Percentiles rank a stretch among this genome's conserved stretches.
Conservation (phyloP, 2,113 vertebrate species). For the Quiscalus mexicanus region DNA sequence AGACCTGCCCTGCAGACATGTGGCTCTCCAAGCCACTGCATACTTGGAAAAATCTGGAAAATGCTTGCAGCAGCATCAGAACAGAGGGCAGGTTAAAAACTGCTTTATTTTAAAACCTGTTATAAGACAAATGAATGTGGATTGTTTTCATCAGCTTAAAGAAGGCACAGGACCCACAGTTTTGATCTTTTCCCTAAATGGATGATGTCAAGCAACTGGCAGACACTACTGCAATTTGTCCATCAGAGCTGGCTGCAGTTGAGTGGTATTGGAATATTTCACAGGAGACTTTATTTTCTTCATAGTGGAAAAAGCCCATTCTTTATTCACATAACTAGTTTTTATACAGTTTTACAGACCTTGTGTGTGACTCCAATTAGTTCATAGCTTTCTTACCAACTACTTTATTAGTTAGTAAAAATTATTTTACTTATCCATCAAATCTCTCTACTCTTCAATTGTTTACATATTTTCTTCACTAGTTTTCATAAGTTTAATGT, state of each 20-base stretch:
- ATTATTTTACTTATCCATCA: not conserved
- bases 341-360: not conserved
- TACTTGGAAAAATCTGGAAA: not conserved
- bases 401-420: not conserved
- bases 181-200: not conserved
- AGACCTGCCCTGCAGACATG: not conserved
- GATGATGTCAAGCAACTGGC: not conserved
- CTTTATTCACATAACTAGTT: not conserved
- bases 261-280: not conserved
- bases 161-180: not conserved
- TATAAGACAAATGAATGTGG: not conserved
- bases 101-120: not conserved
- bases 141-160: not conserved
- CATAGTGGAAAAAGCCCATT: not conserved
- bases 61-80: not conserved
- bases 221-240: not conserved
- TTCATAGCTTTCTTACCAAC: not conserved
- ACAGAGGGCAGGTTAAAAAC: not conserved
- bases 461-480: not conserved
- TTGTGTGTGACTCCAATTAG: not conserved
- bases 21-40: not conserved
- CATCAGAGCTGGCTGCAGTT: not conserved
- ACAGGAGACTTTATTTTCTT: not conserved
- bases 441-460: not conserved
- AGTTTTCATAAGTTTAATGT: not conserved